A percentile compares a stretch with the other conserved stretches of the same genome.
Conservation (phyloP, 2,113 vertebrate species). For the Pseudopipra pipra region DNA sequence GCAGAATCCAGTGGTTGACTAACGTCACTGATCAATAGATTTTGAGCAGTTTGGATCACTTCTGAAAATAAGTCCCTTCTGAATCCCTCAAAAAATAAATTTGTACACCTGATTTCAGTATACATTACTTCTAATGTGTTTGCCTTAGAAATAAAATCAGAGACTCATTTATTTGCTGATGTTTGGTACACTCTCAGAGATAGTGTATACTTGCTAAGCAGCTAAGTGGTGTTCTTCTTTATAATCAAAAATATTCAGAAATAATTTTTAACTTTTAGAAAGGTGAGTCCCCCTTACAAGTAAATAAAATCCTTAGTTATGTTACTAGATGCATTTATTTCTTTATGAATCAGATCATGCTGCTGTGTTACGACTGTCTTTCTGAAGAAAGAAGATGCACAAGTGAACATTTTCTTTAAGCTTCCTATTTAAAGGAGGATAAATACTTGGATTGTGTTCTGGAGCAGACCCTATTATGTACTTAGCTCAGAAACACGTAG, state of each 20-base stretch:
- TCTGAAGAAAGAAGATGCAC: neutral
- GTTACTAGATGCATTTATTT: neutral
- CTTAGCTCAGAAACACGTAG: neutral
- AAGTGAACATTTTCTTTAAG: neutral
- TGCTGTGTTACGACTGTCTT: neutral
- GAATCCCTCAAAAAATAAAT: neutral
- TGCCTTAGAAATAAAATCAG: neutral
- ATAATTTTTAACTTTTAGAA: neutral
- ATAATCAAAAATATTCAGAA: neutral
- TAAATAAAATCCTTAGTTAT: neutral
- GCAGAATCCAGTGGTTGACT: neutral
- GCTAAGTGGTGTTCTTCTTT: neutral
- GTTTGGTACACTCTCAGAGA: neutral
- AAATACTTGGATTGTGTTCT: neutral
- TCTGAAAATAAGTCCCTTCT: neutral
- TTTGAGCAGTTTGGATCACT: neutral
- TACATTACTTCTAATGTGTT: neutral
- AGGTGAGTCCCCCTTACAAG: neutral
- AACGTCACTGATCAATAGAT: neutral
- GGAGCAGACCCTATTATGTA: neutral
- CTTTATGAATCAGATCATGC: neutral
- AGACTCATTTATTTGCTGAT: neutral
- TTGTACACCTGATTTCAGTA: neutral
- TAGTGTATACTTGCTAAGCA: neutral
- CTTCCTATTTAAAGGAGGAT: neutral